Conservation (phyloP, 2,888 invertebrate genomes). For the Dimorphilus gyrociliatus region DNA sequence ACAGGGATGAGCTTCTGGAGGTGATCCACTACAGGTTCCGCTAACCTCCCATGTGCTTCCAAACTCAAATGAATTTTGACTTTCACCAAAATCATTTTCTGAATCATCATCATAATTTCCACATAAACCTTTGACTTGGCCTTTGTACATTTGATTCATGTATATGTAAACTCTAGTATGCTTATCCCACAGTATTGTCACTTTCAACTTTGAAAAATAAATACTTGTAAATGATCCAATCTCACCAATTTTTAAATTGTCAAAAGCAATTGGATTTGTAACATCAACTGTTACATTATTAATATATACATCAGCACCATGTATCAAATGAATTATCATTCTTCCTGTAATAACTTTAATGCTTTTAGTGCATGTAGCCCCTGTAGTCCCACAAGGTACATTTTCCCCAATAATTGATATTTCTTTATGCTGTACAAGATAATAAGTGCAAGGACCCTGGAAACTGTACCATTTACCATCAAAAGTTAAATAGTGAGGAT, state of each 20-base stretch:
- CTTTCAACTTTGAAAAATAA: slow-evolving; percentile 1
- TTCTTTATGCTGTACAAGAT: too few species aligned
- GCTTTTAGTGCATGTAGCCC: slow-evolving; percentile 11
- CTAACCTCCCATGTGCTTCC: slow-evolving; percentile 9
- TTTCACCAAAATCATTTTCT: slow-evolving; percentile 9
- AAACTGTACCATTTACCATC: too few species aligned
- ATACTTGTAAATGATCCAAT: too few species aligned
- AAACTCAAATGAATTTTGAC: slow-evolving; percentile 7
- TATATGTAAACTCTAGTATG: slow-evolving; percentile 10
- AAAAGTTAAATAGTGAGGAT: too few species aligned
- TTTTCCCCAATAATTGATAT: slow-evolving; percentile 9
- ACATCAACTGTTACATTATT: background rate
- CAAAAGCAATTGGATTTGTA: too few species aligned
- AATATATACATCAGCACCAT: background rate
- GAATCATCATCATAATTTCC: slow-evolving; percentile 10
- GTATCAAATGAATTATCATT: slow-evolving; percentile 3
- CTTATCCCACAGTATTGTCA: slow-evolving; percentile 2
- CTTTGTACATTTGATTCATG: slow-evolving; percentile 6
- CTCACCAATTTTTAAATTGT: too few species aligned
- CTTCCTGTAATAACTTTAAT: slow-evolving; percentile 5
- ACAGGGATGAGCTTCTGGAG: too few species aligned
- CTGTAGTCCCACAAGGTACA: slow-evolving; percentile 11
- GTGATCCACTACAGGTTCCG: slow-evolving; percentile 6
- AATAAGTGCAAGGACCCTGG: too few species aligned
- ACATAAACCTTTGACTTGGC: slow-evolving; percentile 10